phyloP scores from a whole-genome alignment of 2,797 vertebrate genomes.

The Dicrostonyx torquatus region DNA sequence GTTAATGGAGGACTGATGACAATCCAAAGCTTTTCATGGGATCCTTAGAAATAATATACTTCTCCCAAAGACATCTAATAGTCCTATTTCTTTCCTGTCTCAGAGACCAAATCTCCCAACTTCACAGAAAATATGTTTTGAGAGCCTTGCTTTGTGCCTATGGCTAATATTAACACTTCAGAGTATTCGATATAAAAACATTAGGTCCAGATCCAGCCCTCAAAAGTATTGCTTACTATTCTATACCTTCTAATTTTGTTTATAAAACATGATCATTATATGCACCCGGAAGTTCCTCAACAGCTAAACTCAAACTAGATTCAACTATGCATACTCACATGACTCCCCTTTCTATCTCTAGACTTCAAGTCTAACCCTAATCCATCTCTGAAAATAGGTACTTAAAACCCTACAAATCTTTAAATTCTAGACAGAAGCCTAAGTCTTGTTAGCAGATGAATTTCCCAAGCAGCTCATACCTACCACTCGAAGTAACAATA shows the following conservation, averaged over 20 bases:
- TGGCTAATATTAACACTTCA: background rate
- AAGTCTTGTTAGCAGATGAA: background rate
- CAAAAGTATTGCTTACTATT: background rate
- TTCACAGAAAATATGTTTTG: background rate
- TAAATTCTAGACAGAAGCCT: constrained; percentile 31
- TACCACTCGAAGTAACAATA: constrained; percentile 22
- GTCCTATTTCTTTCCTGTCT: constrained; percentile 38
- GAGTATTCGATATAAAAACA: constrained; percentile 9
- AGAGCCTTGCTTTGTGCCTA: background rate
- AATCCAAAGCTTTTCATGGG: background rate
- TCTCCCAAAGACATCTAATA: constrained; percentile 7
- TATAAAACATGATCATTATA: constrained; percentile 29
- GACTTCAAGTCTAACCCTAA: background rate
- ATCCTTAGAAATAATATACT: constrained; percentile 25
- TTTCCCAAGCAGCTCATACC: background rate
- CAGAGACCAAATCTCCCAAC: background rate
- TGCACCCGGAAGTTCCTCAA: background rate
- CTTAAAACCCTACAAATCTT: background rate
- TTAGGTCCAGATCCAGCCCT: background rate
- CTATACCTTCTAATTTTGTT: constrained; percentile 42
- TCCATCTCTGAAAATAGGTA: background rate
- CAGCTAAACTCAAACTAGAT: background rate
- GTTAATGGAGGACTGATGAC: background rate
- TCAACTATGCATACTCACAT: background rate
- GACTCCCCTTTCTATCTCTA: background rate